phyloP scores from a whole-genome alignment of 2,113 vertebrate species.

The Paracanthobrama guichenoti region DNA sequence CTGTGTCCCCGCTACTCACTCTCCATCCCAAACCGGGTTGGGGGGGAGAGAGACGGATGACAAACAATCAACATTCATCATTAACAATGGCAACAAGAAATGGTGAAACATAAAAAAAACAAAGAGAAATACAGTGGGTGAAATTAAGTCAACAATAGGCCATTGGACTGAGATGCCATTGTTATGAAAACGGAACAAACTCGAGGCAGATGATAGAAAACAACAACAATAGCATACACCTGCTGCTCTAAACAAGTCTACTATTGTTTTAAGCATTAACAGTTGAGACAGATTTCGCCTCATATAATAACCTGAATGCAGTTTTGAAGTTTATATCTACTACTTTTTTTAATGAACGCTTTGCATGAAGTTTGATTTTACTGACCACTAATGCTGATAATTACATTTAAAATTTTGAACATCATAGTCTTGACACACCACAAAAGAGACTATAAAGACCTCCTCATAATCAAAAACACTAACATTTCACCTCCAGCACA shows the following conservation, averaged over 20 bases:
- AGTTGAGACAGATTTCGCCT: not conserved
- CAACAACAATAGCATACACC: conserved; percentile 43
- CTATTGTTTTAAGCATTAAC: conserved; percentile 26
- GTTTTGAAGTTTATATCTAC: not conserved
- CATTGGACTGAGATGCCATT: conserved; percentile 36
- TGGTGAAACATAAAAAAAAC: conserved; percentile 36
- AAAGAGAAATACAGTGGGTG: conserved; percentile 40
- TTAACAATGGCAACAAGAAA: conserved; percentile 46
- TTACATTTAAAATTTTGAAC: not conserved
- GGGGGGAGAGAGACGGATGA: conserved; percentile 47
- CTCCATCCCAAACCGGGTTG: conserved; percentile 63
- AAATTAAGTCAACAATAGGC: conserved; percentile 51
- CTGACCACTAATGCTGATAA: not conserved
- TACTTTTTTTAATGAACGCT: not conserved
- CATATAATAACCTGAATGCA: not conserved
- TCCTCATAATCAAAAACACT: conserved; percentile 37
- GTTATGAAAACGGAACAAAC: conserved; percentile 41
- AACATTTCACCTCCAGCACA: conserved; percentile 37
- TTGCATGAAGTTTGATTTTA: not conserved
- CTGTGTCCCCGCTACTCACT: conserved; percentile 76
- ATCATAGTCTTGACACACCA: not conserved
- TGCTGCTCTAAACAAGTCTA: conserved; percentile 25
- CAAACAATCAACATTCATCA: conserved; percentile 67
- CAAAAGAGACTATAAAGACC: conserved; percentile 3
- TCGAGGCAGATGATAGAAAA: conserved; percentile 28